Percentiles rank a stretch among this genome's conserved stretches.
Evolutionary conservation across 2,888 invertebrate species (phyloP).

Genomic region (Trichacis sp.): DNA sequence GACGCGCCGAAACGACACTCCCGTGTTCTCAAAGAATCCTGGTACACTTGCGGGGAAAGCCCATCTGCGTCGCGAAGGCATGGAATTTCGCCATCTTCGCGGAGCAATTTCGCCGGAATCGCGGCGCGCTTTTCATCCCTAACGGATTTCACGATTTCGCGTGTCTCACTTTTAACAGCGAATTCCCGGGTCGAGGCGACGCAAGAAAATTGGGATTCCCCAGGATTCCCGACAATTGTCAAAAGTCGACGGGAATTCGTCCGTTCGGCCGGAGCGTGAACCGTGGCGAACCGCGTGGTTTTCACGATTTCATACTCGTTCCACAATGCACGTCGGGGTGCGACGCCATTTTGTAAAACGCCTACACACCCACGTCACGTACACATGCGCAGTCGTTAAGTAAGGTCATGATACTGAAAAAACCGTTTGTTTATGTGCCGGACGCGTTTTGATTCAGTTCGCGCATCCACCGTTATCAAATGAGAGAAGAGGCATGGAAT

Average conservation of each 20-base stretch:
- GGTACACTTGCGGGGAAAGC: background rate
- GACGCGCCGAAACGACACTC: background rate
- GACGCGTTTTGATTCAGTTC: too few relatives aligned
- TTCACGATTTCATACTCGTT: background rate
- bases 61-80: background rate
- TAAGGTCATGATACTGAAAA: background rate
- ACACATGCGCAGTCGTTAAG: background rate
- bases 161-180: background rate
- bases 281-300: background rate
- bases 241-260: background rate
- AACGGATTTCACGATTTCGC: background rate
- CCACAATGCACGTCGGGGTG: background rate
- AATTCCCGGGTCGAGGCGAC: background rate
- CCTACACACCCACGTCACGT: background rate
- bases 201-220: background rate
- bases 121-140: background rate
- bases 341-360: background rate
- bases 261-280: background rate
- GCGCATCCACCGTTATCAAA: too few relatives aligned
- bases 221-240: background rate
- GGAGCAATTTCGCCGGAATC: background rate
- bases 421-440: too few relatives aligned
- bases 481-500: too few relatives aligned
- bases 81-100: background rate
- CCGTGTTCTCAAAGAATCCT: background rate